Conservation (phyloP, 2,797 vertebrate genomes). For the Pantherophis alleghaniensis region DNA sequence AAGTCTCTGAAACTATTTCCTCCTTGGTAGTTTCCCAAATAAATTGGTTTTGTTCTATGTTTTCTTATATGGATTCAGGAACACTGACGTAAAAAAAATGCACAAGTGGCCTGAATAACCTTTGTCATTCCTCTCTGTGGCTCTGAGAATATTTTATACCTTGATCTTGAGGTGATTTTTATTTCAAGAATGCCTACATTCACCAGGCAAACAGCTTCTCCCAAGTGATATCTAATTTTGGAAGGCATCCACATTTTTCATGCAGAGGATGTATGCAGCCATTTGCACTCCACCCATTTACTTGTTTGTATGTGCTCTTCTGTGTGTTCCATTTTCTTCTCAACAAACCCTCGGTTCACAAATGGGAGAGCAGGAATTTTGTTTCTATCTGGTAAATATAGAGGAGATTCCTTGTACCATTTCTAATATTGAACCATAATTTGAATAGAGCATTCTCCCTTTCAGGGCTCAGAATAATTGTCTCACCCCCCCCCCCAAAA, state of each 20-base stretch:
- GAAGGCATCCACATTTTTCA: neutral
- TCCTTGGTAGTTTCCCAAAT: neutral
- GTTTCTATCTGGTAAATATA: neutral
- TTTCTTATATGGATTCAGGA: neutral
- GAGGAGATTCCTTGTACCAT: neutral
- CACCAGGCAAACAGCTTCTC: neutral
- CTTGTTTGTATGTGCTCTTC: neutral
- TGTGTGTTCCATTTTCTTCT: neutral
- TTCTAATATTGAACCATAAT: neutral
- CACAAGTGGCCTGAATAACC: neutral
- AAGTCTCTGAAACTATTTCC: neutral
- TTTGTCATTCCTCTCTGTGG: neutral
- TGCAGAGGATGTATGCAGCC: neutral
- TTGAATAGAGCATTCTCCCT: neutral
- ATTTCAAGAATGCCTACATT: neutral
- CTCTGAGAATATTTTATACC: neutral
- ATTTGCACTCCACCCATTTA: neutral
- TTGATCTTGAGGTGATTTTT: neutral
- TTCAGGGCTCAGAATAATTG: neutral
- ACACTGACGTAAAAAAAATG: neutral
- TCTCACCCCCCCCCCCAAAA: neutral
- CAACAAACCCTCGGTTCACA: neutral
- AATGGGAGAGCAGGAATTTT: neutral
- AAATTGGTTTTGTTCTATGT: neutral
- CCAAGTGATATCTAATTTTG: neutral